phyloP scores from a whole-genome alignment of 2,888 invertebrate genomes.

The Meghimatium bilineatum region DNA sequence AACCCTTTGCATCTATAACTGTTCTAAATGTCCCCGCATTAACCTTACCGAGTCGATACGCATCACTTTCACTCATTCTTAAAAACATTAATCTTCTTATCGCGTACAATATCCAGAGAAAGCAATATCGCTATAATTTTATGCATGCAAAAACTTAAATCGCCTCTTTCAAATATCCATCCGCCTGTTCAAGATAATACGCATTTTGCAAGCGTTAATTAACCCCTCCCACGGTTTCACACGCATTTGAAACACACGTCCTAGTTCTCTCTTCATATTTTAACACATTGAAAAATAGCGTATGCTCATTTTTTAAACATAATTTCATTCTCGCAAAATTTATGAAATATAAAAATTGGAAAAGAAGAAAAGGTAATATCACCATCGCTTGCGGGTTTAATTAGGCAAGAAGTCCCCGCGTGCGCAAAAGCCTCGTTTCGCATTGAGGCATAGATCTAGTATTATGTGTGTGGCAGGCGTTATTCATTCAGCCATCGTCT shows the following conservation, averaged over 20 bases:
- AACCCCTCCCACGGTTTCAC: slow-evolving; percentile 1
- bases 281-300: slow-evolving; percentile 14
- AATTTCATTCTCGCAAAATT: slow-evolving; percentile 25
- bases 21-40: slow-evolving; percentile 23
- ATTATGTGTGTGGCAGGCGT: slow-evolving; percentile 21
- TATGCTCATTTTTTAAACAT: slow-evolving; percentile 30
- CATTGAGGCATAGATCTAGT: slow-evolving; percentile 13
- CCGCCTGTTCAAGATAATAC: slow-evolving; percentile 6
- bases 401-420: slow-evolving; percentile 33
- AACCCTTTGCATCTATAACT: background rate
- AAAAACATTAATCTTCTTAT: slow-evolving; percentile 26
- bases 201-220: slow-evolving; percentile 24
- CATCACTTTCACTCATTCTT: slow-evolving; percentile 30
- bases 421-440: background rate
- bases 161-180: background rate
- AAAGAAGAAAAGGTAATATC: background rate
- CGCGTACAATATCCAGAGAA: background rate
- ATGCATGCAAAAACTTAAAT: slow-evolving; percentile 27
- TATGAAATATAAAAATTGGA: slow-evolving; percentile 9
- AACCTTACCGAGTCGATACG: slow-evolving; percentile 7
- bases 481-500: slow-evolving; percentile 16
- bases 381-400: slow-evolving; percentile 21
- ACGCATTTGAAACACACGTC: slow-evolving; percentile 1
- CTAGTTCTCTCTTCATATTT: background rate
- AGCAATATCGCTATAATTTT: slow-evolving; percentile 20